A percentile compares a stretch with the other conserved stretches of the same genome.
Evolutionary conservation across 2,888 invertebrate genomes (phyloP).

Genomic region (Philonicus albiceps): DNA sequence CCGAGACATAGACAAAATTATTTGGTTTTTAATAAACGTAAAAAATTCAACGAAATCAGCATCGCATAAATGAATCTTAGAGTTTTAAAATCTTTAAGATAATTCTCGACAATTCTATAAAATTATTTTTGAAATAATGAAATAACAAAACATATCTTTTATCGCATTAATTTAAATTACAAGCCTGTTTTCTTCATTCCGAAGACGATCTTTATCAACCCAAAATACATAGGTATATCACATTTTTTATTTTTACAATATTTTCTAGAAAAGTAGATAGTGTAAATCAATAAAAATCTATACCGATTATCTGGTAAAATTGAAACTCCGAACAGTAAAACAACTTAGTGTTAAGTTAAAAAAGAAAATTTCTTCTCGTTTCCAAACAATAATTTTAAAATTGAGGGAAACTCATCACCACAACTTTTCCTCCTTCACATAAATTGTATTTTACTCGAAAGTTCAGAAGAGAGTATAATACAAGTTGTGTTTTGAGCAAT

Average conservation of each 20-base stretch:
- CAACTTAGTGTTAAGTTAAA: neutral
- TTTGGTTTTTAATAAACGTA: no score
- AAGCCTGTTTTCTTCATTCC: no score
- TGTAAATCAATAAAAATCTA: neutral
- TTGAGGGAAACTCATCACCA: neutral
- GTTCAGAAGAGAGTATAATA: neutral
- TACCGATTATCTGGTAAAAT: neutral
- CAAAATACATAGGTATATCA: neutral
- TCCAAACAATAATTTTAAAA: neutral
- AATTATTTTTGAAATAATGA: no score
- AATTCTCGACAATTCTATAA: no score
- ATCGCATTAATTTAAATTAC: no score
- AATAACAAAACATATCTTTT: no score
- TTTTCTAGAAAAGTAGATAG: no score
- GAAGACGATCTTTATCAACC: no score
- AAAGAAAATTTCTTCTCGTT: neutral
- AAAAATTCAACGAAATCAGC: no score
- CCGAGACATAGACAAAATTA: no score
- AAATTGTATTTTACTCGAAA: constrained; percentile 17
- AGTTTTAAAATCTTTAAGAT: no score
- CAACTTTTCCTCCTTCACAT: neutral
- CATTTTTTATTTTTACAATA: neutral
- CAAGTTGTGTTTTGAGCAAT: neutral
- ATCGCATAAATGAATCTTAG: no score
- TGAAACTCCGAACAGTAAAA: neutral